Conservation (phyloP, 2,113 vertebrate genomes). For the Elachura formosa region DNA sequence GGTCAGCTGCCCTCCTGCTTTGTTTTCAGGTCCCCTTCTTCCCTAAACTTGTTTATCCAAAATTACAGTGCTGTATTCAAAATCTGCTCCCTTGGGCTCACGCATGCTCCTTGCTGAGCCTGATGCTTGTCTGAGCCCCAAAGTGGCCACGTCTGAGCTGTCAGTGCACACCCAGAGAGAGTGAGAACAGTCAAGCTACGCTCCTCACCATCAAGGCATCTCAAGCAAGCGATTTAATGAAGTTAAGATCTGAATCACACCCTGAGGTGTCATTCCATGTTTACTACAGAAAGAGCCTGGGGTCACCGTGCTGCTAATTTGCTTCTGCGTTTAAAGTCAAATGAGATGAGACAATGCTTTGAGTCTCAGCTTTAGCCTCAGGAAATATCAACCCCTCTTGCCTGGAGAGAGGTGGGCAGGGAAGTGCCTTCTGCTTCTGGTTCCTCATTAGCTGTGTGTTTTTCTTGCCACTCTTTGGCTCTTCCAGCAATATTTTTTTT, state of each 20-base stretch:
- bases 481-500: background rate
- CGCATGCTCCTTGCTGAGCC: background rate
- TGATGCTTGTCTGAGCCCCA: background rate
- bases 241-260: conserved; percentile 3
- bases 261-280: background rate
- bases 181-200: background rate
- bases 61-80: background rate
- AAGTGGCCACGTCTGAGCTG: background rate
- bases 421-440: background rate
- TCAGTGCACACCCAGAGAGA: background rate
- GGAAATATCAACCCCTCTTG: background rate
- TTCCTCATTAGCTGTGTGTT: background rate
- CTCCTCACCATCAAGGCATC: background rate
- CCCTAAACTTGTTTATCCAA: background rate
- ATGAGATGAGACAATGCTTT: background rate
- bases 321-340: background rate
- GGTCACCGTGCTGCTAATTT: background rate
- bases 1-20: background rate
- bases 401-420: background rate
- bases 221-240: background rate
- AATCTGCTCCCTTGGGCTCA: background rate
- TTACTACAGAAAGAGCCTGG: background rate
- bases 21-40: background rate
- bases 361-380: background rate
- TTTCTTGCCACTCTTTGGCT: background rate